Base-by-base conservation (phyloP, 1,140 invertebrate species). In the Drosophila pseudoananassae region DNA sequence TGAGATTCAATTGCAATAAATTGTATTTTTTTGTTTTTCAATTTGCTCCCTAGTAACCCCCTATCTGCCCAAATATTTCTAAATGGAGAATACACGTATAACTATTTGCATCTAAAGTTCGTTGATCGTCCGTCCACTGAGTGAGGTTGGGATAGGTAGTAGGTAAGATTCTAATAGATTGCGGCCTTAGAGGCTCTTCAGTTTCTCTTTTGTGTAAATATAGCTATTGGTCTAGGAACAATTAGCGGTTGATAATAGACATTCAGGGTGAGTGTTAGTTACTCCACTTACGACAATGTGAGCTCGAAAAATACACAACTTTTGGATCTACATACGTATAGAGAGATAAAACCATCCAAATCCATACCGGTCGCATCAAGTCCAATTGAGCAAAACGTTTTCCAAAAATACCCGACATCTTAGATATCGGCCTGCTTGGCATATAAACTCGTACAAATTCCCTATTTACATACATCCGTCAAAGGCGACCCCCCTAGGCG, bases 201-300 rank as follows among this genome's bases (percentile, higher is more conserved):
- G 29, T 9, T 54, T 49, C 61, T 8, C 8, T 15, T 43, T 40
- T 40, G 38, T 43, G 25, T 23, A 49, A 56, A 56, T 50, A 47
- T 50, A 58, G 63, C 76, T 85, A 80, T 88, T 87, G 83, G 82
- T 87, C 83, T 87, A 88, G 78, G 70, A 88, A 87, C 75, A 82
- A 73, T 77, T 73, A 55, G 58, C 61, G 52, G 55, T 49, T 76
- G 66, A 57, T 72, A 47, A 68, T 58, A 76, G 77, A 71, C 77
- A 76, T 65, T 77, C 51, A 45, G 45, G 47, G 52, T 43, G 40
- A 43, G 40, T 43, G 40, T 6, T 51, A 55, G 36, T 80, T 69
- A 45, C 45, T 43, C 54, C 25, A 27, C 25, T 27, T 38, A 58
- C 57, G 33, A 29, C 61, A 82, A 68, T 53, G 68, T 84, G 59